These are phyloP conservation scores for Arnoldichthys spilopterus DNA, from an alignment of 2,797 vertebrate genomes.

Conservation along the genomic window DNA sequence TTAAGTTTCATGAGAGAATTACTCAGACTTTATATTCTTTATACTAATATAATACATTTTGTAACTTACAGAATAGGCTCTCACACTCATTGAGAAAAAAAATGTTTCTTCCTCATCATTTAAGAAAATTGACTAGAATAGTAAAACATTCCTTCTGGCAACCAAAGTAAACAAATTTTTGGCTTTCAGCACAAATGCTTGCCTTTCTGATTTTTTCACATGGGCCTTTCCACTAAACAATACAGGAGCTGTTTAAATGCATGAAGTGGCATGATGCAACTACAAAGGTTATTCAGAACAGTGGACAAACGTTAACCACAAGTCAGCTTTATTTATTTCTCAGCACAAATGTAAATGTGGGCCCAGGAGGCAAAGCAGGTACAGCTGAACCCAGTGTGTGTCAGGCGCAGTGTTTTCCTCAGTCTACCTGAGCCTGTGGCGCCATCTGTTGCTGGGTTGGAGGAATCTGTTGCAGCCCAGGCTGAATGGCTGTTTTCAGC, in stretches of 20 bases:
- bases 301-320: background rate
- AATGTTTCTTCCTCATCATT: background rate
- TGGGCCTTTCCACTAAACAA: background rate
- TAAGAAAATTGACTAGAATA: background rate
- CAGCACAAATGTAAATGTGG: conserved; percentile 7
- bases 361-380: conserved; percentile 23
- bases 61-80: background rate
- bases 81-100: background rate
- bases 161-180: background rate
- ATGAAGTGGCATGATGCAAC: background rate
- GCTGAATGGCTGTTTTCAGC: conserved; percentile 80
- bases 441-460: conserved; percentile 81
- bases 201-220: background rate
- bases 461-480: conserved; percentile 78
- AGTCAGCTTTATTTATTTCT: background rate
- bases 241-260: background rate
- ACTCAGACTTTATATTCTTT: background rate
- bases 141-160: background rate
- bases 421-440: conserved; percentile 86
- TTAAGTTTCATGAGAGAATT: background rate
- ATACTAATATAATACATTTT: background rate
- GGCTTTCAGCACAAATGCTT: background rate
- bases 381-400: conserved; percentile 53
- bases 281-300: background rate
- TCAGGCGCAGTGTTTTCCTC: conserved; percentile 64